Evolutionary conservation across 2,113 vertebrate genomes (phyloP).

Genomic region (Leptobrachium leishanense): DNA sequence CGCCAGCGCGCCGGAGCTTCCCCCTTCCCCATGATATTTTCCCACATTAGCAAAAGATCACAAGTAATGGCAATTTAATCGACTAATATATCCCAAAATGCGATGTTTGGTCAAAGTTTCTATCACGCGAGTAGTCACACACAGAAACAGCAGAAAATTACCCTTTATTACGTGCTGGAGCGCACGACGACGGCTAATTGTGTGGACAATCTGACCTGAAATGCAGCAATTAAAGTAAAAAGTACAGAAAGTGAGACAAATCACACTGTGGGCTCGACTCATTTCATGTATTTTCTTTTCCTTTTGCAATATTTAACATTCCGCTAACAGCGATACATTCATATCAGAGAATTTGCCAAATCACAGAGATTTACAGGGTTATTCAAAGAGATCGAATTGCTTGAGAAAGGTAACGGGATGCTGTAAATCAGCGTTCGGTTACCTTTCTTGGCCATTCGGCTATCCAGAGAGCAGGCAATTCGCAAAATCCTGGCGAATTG

Average conservation of each 20-base stretch:
- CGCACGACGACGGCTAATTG: conserved; percentile 45
- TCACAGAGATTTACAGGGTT: too few relatives aligned
- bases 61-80: conserved; percentile 58
- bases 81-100: conserved; percentile 45
- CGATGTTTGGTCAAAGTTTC: conserved; percentile 45
- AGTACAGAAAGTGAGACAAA: conserved; percentile 41
- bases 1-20: conserved; percentile 27
- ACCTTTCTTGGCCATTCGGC: too few relatives aligned
- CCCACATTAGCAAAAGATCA: conserved; percentile 35
- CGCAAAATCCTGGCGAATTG: too few relatives aligned
- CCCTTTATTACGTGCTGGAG: conserved; percentile 32
- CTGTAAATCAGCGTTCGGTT: too few relatives aligned
- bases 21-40: conserved; percentile 50
- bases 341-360: too few relatives aligned
- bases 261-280: conserved; percentile 30
- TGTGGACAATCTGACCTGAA: conserved; percentile 38
- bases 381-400: too few relatives aligned
- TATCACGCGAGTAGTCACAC: conserved; percentile 26
- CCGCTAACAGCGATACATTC: too few relatives aligned
- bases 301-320: not conserved
- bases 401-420: too few relatives aligned
- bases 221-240: conserved; percentile 42
- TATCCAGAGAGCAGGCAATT: too few relatives aligned
- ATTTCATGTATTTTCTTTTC: conserved; percentile 6
- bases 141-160: conserved; percentile 39